Conservation (phyloP, 2,888 invertebrate species). For the Oscheius sp. region DNA sequence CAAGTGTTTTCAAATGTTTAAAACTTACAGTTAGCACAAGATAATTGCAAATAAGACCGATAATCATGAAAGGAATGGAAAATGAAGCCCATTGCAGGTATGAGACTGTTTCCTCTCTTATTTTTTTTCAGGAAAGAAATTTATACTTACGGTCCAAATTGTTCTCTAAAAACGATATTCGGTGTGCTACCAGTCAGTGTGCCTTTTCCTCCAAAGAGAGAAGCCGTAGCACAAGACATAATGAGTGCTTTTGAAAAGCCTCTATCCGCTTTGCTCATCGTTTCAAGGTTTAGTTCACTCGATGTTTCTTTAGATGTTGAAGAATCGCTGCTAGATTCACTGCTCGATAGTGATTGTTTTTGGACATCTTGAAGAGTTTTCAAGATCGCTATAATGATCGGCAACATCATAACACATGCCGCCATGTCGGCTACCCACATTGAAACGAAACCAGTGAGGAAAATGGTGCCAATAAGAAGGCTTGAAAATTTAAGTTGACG, state of each 20-base stretch:
- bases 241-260: constrained; percentile 36
- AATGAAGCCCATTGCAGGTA: constrained; percentile 53
- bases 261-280: constrained; percentile 8
- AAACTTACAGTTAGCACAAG: constrained; percentile 39
- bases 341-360: neutral
- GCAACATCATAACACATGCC: constrained; percentile 14
- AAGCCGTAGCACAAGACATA: constrained; percentile 46
- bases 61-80: constrained; percentile 46
- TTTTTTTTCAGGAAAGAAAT: neutral
- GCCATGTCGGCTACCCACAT: constrained; percentile 19
- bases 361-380: constrained; percentile 1
- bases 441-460: constrained; percentile 5
- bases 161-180: constrained; percentile 50
- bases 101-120: constrained; percentile 30
- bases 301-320: neutral
- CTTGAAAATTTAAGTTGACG: neutral
- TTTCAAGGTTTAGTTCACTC: neutral
- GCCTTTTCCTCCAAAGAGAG: constrained; percentile 50
- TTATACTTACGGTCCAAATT: constrained; percentile 37
- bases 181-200: constrained; percentile 51
- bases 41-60: constrained; percentile 46
- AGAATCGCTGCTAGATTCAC: neutral
- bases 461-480: neutral
- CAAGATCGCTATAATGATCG: constrained; percentile 13
- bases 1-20: neutral